Base-by-base conservation (phyloP, 2,888 invertebrate species). In the Brachyptera putata region DNA sequence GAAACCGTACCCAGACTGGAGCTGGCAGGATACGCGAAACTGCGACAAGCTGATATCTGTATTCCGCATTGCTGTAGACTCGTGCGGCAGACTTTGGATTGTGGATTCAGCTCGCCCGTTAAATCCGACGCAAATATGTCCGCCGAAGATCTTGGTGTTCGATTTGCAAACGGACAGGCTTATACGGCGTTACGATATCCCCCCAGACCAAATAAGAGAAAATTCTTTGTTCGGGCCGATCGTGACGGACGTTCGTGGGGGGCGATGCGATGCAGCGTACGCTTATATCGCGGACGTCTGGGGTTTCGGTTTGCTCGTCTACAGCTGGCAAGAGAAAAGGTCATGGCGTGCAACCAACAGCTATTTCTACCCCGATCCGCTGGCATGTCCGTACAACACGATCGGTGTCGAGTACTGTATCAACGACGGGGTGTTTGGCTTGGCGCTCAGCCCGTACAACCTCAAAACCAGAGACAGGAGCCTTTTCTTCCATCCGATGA, bases 401-500 rank as follows among this genome's bases (percentile, higher is more conserved):
- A 86, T 88, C 64, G 87, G 86, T 1, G 69, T 89, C 0, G 85
- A 86, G 64, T 91, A 90, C 69, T 86, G 89, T 69, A 91, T 89
- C 55, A 87, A 86, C 85, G 88, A 88, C 64, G 88, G 88, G 0
- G 72, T 88, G 11, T 71, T 89, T 2, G 87, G 86, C 1, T 75
- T 89, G 74, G 82, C 86, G 0, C 69, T 89, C 90, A 91, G 83
- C 89, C 0, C 69, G 89, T 46, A 82, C 85, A n/a, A 84, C 85
- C 1, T 4, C 69, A 70, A 25, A 70, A 76, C 66, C 71, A 67
- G 68, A 1, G 67, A 65, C 63, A 78, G 87, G 55, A 77, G 83
- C 2, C 70, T 91, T 22, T 91, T 84, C 70, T 91, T 89, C 71
- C 89, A 91, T 73, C 84, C 91, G 0, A 83, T 92, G 84, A 87